phyloP scores from a whole-genome alignment of 1,140 invertebrate genomes.

The Papilio machaon region DNA sequence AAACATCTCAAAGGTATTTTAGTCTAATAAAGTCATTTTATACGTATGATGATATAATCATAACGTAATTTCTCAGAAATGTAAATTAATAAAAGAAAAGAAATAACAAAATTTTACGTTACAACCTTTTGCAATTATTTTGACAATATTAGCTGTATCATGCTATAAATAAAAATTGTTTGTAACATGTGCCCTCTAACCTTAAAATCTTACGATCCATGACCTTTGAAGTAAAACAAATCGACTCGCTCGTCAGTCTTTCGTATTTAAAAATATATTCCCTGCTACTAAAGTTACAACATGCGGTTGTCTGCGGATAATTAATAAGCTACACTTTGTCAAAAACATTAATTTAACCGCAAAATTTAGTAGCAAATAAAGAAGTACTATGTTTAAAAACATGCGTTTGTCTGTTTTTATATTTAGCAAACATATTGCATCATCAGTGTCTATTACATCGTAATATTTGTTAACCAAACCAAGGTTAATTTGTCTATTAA shows the following conservation, averaged over 20 bases:
- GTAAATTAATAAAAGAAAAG: background rate
- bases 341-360: slow-evolving; percentile 7
- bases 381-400: background rate
- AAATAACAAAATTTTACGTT: background rate
- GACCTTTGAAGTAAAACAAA: slow-evolving; percentile 23
- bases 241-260: background rate
- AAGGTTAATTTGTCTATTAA: slow-evolving; percentile 35
- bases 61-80: background rate
- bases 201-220: background rate
- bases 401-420: slow-evolving; percentile 14
- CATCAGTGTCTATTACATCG: slow-evolving; percentile 27
- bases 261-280: slow-evolving; percentile 14
- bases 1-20: no score
- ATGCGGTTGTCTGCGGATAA: slow-evolving; percentile 7
- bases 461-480: slow-evolving; percentile 21
- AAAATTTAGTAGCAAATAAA: slow-evolving; percentile 25
- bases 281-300: slow-evolving; percentile 1
- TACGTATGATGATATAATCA: background rate
- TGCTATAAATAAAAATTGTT: background rate
- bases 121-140: background rate
- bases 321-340: slow-evolving; percentile 10
- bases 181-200: slow-evolving; percentile 1
- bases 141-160: background rate
- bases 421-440: slow-evolving; percentile 16
- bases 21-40: background rate